Evolutionary conservation across 2,888 invertebrate genomes (phyloP).

Genomic region (Heliconius aoede): DNA sequence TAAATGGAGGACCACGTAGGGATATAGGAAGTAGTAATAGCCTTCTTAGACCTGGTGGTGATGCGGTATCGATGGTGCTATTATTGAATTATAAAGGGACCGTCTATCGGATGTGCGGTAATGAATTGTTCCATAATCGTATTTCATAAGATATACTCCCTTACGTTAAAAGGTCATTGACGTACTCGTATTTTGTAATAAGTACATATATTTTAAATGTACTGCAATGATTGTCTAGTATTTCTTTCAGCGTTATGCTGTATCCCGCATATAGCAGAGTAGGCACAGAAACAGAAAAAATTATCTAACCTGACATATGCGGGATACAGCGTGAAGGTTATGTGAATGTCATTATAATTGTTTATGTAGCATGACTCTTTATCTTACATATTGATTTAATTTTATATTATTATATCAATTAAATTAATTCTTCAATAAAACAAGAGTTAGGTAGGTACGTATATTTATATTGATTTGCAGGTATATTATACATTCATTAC

Average conservation of each 20-base stretch:
- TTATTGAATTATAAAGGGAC: conserved; percentile 41
- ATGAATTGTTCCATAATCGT: conserved; percentile 41
- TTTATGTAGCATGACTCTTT: too few relatives aligned
- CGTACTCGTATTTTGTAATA: conserved; percentile 6
- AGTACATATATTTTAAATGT: neutral
- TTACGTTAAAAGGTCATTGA: conserved; percentile 23
- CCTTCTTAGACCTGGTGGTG: conserved; percentile 2
- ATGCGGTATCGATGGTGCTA: conserved; percentile 40
- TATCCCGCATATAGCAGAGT: too few relatives aligned
- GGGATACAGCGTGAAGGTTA: too few relatives aligned
- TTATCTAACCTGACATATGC: too few relatives aligned
- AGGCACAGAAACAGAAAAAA: too few relatives aligned
- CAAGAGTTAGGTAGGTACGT: conserved; percentile 56
- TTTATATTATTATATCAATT: neutral
- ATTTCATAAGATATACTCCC: conserved; percentile 36
- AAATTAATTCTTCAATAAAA: conserved; percentile 50
- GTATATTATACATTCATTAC: conserved; percentile 73
- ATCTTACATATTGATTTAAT: neutral
- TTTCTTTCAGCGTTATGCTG: too few relatives aligned
- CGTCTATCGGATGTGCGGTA: conserved; percentile 39
- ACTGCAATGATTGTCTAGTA: too few relatives aligned
- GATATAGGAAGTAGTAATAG: conserved; percentile 1
- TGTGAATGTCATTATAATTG: too few relatives aligned
- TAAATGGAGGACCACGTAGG: neutral
- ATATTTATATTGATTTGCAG: conserved; percentile 75